A percentile compares a stretch with the other conserved stretches of the same genome.
Evolutionary conservation across 2,888 invertebrate species (phyloP).

Genomic region (Pandemis heparana): DNA sequence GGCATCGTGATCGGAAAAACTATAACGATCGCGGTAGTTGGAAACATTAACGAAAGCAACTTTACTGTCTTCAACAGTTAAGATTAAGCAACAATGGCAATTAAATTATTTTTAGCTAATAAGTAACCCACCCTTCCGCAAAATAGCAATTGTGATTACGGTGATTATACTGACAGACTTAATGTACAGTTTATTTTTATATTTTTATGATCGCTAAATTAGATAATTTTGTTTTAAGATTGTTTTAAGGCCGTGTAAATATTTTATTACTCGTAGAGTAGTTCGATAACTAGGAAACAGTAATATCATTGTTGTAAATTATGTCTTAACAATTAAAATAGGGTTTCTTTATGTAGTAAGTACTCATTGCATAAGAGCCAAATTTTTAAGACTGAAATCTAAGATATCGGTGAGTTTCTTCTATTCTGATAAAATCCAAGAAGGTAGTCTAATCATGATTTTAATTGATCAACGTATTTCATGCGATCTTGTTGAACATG

Average conservation of each 20-base stretch:
- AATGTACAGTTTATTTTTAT: constrained; percentile 59
- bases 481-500: constrained; percentile 21
- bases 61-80: constrained; percentile 45
- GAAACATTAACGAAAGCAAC: constrained; percentile 75
- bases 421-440: constrained; percentile 34
- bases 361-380: constrained; percentile 80
- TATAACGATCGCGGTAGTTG: constrained; percentile 81
- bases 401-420: constrained; percentile 63
- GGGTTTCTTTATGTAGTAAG: constrained; percentile 62
- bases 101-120: constrained; percentile 62
- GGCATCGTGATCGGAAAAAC: constrained; percentile 81
- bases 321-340: constrained; percentile 45
- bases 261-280: constrained; percentile 35
- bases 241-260: constrained; percentile 44
- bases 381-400: constrained; percentile 83
- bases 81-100: constrained; percentile 31
- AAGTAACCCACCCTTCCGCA: constrained; percentile 67
- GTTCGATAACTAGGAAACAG: constrained; percentile 27
- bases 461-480: constrained; percentile 19
- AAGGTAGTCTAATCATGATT: constrained; percentile 26
- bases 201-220: constrained; percentile 58
- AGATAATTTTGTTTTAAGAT: constrained; percentile 57
- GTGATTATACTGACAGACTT: constrained; percentile 74
- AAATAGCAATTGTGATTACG: constrained; percentile 72
- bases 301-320: constrained; percentile 36